These are phyloP conservation scores for Lepus oiostolus DNA, from an alignment of 2,797 vertebrate species.

Conservation along the genomic window DNA sequence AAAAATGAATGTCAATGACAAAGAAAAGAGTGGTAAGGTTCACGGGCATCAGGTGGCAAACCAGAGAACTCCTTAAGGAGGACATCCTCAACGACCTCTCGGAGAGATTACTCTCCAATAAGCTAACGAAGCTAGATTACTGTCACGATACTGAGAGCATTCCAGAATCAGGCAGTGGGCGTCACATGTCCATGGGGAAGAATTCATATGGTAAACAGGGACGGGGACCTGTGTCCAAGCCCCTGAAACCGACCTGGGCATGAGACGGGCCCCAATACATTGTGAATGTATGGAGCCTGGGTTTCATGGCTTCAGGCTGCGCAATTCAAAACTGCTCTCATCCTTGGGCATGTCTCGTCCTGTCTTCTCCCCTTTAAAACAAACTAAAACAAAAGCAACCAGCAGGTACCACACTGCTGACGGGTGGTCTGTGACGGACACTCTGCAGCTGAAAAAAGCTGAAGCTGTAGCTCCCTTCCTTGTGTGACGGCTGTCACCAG, in stretches of 20 bases:
- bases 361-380: not conserved
- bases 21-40: not conserved
- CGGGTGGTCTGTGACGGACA: not conserved
- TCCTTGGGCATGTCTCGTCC: not conserved
- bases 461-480: constrained; percentile 19
- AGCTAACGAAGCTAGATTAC: not conserved
- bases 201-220: not conserved
- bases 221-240: not conserved
- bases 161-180: not conserved
- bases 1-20: constrained; percentile 11
- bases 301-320: not conserved
- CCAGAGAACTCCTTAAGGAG: constrained; percentile 40
- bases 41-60: constrained; percentile 24
- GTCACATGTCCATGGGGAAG: not conserved
- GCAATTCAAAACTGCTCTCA: constrained; percentile 40
- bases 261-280: not conserved
- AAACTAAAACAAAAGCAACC: constrained; percentile 32
- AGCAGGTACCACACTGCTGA: not conserved
- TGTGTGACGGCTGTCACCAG: constrained; percentile 9
- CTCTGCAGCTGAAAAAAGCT: not conserved
- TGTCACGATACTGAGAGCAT: not conserved
- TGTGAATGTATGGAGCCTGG: not conserved
- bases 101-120: constrained; percentile 17
- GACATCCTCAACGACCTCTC: constrained; percentile 19
- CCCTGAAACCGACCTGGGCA: not conserved